phyloP scores from a whole-genome alignment of 2,888 invertebrate species.

The Mesorhabditis belari region DNA sequence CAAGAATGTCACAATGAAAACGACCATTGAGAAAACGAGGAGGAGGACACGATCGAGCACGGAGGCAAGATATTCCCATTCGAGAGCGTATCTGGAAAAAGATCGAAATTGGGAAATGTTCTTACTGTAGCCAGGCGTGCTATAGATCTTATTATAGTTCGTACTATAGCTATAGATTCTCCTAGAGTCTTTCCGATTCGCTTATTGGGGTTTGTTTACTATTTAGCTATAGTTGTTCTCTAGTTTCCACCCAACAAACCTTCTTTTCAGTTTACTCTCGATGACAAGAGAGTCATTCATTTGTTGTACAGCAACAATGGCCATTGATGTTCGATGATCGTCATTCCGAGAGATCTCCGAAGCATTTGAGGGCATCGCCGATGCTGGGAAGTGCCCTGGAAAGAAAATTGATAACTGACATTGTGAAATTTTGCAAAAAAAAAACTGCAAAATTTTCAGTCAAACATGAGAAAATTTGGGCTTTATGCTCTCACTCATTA shows the following conservation, averaged over 20 bases:
- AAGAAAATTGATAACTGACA: too few species aligned
- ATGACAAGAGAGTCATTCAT: slow-evolving; percentile 16
- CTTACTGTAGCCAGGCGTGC: too few species aligned
- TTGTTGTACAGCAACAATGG: background rate
- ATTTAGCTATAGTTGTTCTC: background rate
- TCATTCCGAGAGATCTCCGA: background rate
- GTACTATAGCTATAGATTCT: background rate
- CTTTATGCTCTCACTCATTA: too few species aligned
- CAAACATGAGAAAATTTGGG: too few species aligned
- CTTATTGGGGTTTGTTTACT: background rate
- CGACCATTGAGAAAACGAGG: slow-evolving; percentile 43
- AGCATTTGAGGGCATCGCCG: background rate
- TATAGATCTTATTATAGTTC: background rate
- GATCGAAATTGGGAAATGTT: slow-evolving; percentile 9
- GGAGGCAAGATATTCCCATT: slow-evolving; percentile 47
- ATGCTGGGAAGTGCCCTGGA: background rate
- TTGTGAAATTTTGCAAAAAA: too few species aligned
- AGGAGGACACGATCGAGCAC: slow-evolving; percentile 43
- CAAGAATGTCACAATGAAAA: slow-evolving; percentile 44
- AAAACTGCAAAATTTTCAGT: too few species aligned
- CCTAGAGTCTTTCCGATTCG: background rate
- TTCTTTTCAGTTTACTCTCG: slow-evolving; percentile 32
- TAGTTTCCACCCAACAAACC: slow-evolving; percentile 8
- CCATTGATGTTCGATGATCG: background rate
- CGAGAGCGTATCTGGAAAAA: slow-evolving; percentile 41